Evolutionary conservation across 2,888 invertebrate species (phyloP).

Genomic region (Chaetogeoica ovagalla): DNA sequence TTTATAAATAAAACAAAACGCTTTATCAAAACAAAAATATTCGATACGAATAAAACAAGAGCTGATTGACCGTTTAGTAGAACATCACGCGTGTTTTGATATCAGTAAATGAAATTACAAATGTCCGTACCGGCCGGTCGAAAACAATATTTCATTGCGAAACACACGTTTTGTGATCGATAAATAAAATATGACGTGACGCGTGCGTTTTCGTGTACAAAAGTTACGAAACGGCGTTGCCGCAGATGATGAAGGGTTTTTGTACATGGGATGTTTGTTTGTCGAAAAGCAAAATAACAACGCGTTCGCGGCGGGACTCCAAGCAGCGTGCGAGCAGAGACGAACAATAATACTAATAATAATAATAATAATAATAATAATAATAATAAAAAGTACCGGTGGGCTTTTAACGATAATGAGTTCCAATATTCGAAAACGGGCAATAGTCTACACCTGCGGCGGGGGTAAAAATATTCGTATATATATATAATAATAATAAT

Average conservation of each 20-base stretch:
- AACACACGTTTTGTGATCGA: too few relatives aligned
- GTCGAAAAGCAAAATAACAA: constrained; percentile 33
- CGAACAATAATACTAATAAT: too few relatives aligned
- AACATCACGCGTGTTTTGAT: too few relatives aligned
- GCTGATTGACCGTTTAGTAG: too few relatives aligned
- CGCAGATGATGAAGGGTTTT: background rate
- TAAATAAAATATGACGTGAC: too few relatives aligned
- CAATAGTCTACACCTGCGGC: constrained; percentile 46
- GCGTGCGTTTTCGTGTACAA: background rate
- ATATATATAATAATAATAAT: background rate
- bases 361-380: background rate
- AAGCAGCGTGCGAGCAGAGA: too few relatives aligned
- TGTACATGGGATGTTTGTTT: constrained; percentile 1
- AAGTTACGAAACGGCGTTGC: constrained; percentile 13
- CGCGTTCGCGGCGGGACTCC: background rate
- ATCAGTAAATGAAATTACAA: too few relatives aligned
- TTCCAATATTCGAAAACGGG: constrained; percentile 32
- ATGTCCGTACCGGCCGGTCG: too few relatives aligned
- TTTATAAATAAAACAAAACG: too few relatives aligned
- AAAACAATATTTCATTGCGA: too few relatives aligned
- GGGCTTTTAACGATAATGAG: constrained; percentile 47
- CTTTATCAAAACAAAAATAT: too few relatives aligned
- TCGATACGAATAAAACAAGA: too few relatives aligned
- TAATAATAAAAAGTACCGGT: constrained; percentile 1
- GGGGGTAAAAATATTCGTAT: background rate